phyloP scores from a whole-genome alignment of 1,140 invertebrate genomes.

The Scaptomyza hsui region DNA sequence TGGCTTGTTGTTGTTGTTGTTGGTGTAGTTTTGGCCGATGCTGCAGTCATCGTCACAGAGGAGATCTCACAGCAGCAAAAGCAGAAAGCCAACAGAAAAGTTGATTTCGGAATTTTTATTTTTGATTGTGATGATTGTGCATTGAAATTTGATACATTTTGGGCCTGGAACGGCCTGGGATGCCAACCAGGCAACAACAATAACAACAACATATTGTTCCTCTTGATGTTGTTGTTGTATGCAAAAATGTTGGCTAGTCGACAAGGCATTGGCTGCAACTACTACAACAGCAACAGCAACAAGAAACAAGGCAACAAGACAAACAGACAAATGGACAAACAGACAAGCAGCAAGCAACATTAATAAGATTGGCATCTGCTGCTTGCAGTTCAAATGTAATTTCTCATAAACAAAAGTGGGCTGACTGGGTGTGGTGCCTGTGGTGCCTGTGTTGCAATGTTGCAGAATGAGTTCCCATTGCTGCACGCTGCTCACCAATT shows the following conservation, averaged over 20 bases:
- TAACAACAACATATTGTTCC: slow-evolving; percentile 22
- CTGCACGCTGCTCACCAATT: slow-evolving; percentile 40
- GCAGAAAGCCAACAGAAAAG: slow-evolving; percentile 50
- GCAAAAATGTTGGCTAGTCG: slow-evolving; percentile 82
- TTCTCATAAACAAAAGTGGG: slow-evolving; percentile 80
- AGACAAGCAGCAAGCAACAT: slow-evolving; percentile 51
- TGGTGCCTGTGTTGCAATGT: not conserved
- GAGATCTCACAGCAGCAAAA: slow-evolving; percentile 17
- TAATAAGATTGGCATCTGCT: slow-evolving; percentile 82
- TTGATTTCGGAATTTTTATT: slow-evolving; percentile 82
- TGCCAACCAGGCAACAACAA: slow-evolving; percentile 17
- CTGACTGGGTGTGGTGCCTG: slow-evolving; percentile 65
- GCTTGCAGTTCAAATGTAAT: slow-evolving; percentile 80
- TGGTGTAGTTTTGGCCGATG: not conserved
- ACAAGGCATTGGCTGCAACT: slow-evolving; percentile 75
- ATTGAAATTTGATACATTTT: slow-evolving; percentile 83
- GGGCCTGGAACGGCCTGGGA: slow-evolving; percentile 38
- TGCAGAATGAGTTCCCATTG: slow-evolving; percentile 11
- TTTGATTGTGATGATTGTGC: slow-evolving; percentile 83
- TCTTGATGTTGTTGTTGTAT: slow-evolving; percentile 53
- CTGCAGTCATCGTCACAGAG: slow-evolving; percentile 45
- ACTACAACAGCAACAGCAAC: slow-evolving; percentile 48
- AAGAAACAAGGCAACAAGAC: not conserved
- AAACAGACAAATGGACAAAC: slow-evolving; percentile 6
- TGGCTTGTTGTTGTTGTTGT: not conserved